Evolutionary conservation across 1,140 invertebrate species (phyloP).

Genomic region (Drosophila erecta): DNA sequence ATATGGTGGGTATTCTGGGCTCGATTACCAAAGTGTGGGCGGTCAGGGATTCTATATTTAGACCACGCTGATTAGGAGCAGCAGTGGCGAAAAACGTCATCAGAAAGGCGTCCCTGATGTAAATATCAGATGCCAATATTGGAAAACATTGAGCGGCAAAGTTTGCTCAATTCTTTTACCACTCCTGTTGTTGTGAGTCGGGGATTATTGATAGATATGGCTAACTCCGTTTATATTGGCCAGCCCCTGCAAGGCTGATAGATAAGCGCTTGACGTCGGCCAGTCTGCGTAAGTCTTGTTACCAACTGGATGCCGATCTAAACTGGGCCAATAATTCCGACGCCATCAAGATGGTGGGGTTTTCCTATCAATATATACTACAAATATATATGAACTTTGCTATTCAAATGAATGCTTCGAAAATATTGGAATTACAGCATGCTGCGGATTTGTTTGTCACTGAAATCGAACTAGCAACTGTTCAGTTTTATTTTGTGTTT

Average conservation of each 20-base stretch:
- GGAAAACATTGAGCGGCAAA: conserved; percentile 16
- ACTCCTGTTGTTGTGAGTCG: conserved; percentile 35
- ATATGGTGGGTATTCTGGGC: conserved; percentile 43
- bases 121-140: conserved; percentile 55
- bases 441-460: background rate
- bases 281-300: conserved; percentile 10
- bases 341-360: background rate
- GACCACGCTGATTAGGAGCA: conserved; percentile 43
- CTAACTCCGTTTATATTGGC: conserved; percentile 15
- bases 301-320: conserved; percentile 10
- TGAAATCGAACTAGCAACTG: background rate
- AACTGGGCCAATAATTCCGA: background rate
- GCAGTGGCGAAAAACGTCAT: conserved; percentile 35
- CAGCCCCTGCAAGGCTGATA: conserved; percentile 26
- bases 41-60: conserved; percentile 51
- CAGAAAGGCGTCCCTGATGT: conserved; percentile 40
- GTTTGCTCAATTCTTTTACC: conserved; percentile 11
- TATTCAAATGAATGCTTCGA: too few species aligned
- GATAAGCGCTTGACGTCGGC: conserved; percentile 43
- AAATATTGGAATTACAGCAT: background rate
- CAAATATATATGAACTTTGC: too few species aligned
- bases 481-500: conserved; percentile 6
- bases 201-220: conserved; percentile 49
- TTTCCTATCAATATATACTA: too few species aligned
- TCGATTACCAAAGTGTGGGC: conserved; percentile 42